Evolutionary conservation across 2,797 vertebrate genomes (phyloP).

Genomic region (Syndactyla subalaris): DNA sequence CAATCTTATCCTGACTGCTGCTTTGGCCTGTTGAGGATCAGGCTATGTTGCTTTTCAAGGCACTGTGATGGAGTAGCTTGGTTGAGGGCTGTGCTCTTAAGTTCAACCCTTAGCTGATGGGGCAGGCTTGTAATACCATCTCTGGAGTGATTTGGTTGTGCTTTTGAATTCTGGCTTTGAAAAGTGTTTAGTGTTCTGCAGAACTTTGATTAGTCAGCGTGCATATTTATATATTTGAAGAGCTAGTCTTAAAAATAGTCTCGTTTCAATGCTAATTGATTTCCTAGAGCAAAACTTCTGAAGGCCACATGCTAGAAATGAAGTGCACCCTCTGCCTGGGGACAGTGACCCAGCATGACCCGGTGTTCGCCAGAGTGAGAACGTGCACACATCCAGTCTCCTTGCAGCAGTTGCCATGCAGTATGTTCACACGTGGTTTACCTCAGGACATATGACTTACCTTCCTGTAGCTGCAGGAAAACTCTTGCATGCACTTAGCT

Average conservation of each 20-base stretch:
- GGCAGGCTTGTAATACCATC: background rate
- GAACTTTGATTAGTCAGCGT: background rate
- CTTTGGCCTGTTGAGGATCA: background rate
- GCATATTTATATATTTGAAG: background rate
- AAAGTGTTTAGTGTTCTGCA: background rate
- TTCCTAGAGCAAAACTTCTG: background rate
- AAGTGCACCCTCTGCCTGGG: background rate
- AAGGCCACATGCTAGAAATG: background rate
- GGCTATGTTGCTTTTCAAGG: background rate
- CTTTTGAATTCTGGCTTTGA: background rate
- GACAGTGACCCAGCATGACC: rapidly evolving
- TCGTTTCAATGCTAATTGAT: background rate
- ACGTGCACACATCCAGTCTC: background rate
- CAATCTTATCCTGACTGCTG: background rate
- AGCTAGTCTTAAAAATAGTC: background rate
- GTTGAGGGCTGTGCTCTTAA: background rate
- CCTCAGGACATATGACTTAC: background rate
- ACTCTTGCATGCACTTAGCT: background rate
- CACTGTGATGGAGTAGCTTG: background rate
- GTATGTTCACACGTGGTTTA: background rate
- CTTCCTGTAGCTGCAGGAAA: background rate
- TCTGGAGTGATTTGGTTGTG: background rate
- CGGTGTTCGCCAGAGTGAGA: rapidly evolving
- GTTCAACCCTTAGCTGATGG: background rate
- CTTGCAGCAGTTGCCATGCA: background rate